Evolutionary conservation across 2,113 vertebrate genomes (phyloP), one percentile per base, ranked within the genome.

Genomic region (Mus spicilegus): DNA sequence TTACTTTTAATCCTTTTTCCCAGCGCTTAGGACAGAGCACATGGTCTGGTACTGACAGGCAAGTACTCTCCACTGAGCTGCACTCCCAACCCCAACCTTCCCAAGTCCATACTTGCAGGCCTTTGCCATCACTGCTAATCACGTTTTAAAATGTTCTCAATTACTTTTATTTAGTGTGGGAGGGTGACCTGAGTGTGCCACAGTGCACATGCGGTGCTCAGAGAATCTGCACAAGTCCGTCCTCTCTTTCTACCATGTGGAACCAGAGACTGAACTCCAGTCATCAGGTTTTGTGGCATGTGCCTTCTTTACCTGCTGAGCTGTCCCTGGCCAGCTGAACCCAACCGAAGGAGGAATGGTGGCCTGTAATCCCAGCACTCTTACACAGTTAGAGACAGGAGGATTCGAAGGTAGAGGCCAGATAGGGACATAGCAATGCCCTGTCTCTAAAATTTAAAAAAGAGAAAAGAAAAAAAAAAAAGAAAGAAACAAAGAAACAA

Each of bases 271-370:
- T 69, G 67, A 69, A 36, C 13, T 70, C 16, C 0, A 24, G 42
- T 76, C 42, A 17, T 70, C 46, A 30, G 75, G 5, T 26, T 51
- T 17, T 6, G 13, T 77, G 75, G 75, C 42, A 7, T 30, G 46
- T 77, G 75, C 14, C 75, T 51, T 51, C 42, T 28, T 78, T 49
- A 51, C 28, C 76, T 78, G 76, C 46, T 51, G 46, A 19, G 46
- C 46, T 1, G 5, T 49, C 75, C 39, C 75, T 49, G 28, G 42
- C 26, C 75, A 77, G 30, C 13, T 70, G 58, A 58, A 30, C 13
- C n/a, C 10, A 12, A 12, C 58, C 17, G 24, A 42, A 2, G 13
- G 13, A n/a, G 58, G 14, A 1, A 1, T 26, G 33, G 36, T 5
- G 36, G 20, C 22, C 67, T 88, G 42, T 67, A 67, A 86, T 6